Base-by-base conservation (phyloP, 2,888 invertebrate species). In the Lasioglossum lativentre region DNA sequence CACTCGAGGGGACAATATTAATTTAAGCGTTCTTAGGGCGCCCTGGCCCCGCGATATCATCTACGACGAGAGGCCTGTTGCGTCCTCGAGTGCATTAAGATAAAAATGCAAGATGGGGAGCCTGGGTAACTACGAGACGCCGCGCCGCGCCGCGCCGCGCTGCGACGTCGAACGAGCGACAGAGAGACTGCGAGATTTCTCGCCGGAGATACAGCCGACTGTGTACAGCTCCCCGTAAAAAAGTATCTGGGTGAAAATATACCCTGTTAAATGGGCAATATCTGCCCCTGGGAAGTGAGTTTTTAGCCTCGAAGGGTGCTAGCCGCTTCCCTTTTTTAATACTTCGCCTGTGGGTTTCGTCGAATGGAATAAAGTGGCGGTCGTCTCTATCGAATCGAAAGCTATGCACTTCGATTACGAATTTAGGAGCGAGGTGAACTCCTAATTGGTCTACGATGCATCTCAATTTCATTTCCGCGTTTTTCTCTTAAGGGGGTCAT, bases 51-150 rank as follows among this genome's bases (percentile, higher is more conserved):
- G 4, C 59, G 79, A 85, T 83, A 83, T 16, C 79, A 80, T 83
- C 79, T 76, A 68, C 75, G 78, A 40, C 30, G 34, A 72, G 19
- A 59, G 40, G 59, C 83, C 76, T 85, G 79, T 83, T 85, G 85
- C 83, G 78, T 68, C 76, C 76, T 23, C 63, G 30, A 40, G 68
- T 63, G 85, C 40, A 74, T 85, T 79, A 76, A 83, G 79, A 85
- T 76, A 85, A 85, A 83, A 74, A 76, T 34, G 47, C 59, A 34
- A 79, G 84, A 85, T 76, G 73, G 14, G 52, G 16, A 12, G 0
- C 27, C 8, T 8, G 71, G 63, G 38, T 45, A 80, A 75, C 71
- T 38, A 27, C 42, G 3, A 16, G 8, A 16, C 71, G 16, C 38
- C 27, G n/a, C n/a, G n/a, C n/a, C n/a, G n/a, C n/a, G n/a, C n/a